phyloP scores from a whole-genome alignment of 2,113 vertebrate species.

The Oryctolagus cuniculus region mOryCun1.1 NC_091432.1:197870501-197871000 shows the following conservation, averaged over 20 bases:
- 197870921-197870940: too few species aligned
- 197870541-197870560: constrained; percentile 28
- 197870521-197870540: constrained; percentile 16
- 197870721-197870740: not conserved
- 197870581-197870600: not conserved
- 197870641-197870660: constrained; percentile 4
- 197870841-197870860: not conserved
- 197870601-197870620: not conserved
- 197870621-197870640: constrained; percentile 35
- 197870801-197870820: constrained; percentile 37
- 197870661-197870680: not conserved
- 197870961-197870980: too few species aligned
- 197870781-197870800: not conserved
- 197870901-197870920: not conserved
- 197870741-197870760: not conserved
- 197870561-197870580: not conserved
- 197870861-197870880: constrained; percentile 28
- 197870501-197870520: constrained; percentile 1
- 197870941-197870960: too few species aligned
- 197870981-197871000: too few species aligned
- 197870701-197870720: not conserved
- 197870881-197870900: not conserved
- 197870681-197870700: constrained; percentile 47
- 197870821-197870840: not conserved
- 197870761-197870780: not conserved